A percentile compares a stretch with the other conserved stretches of the same genome.
phyloP scores from a whole-genome alignment of 2,797 vertebrate genomes.

The Molossus molossus region DNA sequence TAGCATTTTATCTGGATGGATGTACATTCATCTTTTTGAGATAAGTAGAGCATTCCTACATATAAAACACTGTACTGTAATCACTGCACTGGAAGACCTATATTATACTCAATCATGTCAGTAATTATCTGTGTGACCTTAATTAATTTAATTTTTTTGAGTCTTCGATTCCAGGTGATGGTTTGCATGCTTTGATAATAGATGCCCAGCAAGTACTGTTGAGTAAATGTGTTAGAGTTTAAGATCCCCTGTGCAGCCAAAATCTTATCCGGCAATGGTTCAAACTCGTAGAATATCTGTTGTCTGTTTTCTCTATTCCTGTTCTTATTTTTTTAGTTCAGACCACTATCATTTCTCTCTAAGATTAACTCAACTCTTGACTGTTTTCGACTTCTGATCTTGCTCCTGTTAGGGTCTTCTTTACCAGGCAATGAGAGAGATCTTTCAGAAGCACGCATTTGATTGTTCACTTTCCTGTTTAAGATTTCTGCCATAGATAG shows the following conservation, averaged over 20 bases:
- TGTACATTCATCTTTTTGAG: slow-evolving; percentile 51
- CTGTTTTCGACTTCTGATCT: slow-evolving; percentile 1
- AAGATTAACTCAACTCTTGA: slow-evolving; percentile 27
- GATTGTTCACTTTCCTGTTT: not conserved
- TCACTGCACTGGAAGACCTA: slow-evolving; percentile 22
- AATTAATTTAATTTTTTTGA: slow-evolving; percentile 69
- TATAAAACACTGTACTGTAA: not conserved
- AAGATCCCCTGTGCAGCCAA: not conserved
- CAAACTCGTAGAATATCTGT: not conserved
- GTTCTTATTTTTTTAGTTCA: slow-evolving; percentile 30
- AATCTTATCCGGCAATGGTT: slow-evolving; percentile 18
- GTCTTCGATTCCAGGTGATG: slow-evolving; percentile 57
- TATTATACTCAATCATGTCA: slow-evolving; percentile 18
- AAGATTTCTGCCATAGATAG: slow-evolving; percentile 4
- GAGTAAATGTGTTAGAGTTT: slow-evolving; percentile 16
- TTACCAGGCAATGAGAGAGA: not conserved
- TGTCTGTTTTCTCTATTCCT: not conserved
- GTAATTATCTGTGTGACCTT: slow-evolving; percentile 60
- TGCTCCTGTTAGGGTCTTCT: not conserved
- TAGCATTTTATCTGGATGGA: slow-evolving; percentile 56
- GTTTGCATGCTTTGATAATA: slow-evolving; percentile 50
- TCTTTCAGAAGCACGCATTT: slow-evolving; percentile 2
- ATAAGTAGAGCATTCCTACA: slow-evolving; percentile 38
- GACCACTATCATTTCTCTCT: not conserved
- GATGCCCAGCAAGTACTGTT: not conserved